Evolutionary conservation across 2,113 vertebrate species (phyloP).

Genomic region (Eonycteris spelaea): DNA sequence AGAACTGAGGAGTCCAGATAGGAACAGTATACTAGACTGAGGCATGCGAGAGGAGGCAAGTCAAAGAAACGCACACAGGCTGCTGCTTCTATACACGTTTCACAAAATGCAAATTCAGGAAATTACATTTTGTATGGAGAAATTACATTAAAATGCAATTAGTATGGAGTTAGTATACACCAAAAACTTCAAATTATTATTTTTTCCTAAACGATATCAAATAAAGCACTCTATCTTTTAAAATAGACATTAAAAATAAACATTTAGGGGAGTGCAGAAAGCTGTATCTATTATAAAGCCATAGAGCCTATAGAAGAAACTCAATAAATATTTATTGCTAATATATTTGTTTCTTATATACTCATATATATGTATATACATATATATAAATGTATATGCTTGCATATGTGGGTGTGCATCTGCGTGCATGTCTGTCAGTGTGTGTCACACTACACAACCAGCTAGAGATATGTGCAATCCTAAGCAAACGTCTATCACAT

Average conservation of each 20-base stretch:
- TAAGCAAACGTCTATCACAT: not conserved
- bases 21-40: not conserved
- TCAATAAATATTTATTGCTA: not conserved
- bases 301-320: not conserved
- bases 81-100: not conserved
- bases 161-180: not conserved
- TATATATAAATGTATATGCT: no score
- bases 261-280: not conserved
- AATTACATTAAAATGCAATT: not conserved
- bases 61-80: not conserved
- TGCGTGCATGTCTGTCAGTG: not conserved
- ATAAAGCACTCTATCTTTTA: not conserved
- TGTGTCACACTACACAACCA: not conserved
- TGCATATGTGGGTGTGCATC: not conserved
- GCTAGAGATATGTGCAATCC: not conserved
- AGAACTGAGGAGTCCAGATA: not conserved
- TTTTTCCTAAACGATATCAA: not conserved
- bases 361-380: no score
- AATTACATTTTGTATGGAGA: not conserved
- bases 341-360: not conserved
- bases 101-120: not conserved
- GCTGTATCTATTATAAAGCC: not conserved
- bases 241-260: not conserved
- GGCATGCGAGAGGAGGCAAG: accelerated
- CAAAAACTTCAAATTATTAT: not conserved